Percentiles rank a stretch among this genome's conserved stretches.
Evolutionary conservation across 2,113 vertebrate species (phyloP).

Genomic region (cattle (Bos taurus)): ARS-UCD2.0 NC_037344.1:6106001-6106500

Average conservation of each 20-base stretch:
- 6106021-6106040: not conserved
- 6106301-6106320: not conserved
- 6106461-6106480: not conserved
- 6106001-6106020: not conserved
- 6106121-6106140: not conserved
- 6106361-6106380: not conserved
- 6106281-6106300: not conserved
- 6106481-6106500: fast-evolving
- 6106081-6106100: not conserved
- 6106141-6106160: not conserved
- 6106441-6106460: not conserved
- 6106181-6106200: not conserved
- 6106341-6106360: not conserved
- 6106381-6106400: not conserved
- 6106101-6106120: not conserved
- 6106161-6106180: not conserved
- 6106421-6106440: not conserved
- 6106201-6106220: not conserved
- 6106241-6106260: not conserved
- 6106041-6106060: not conserved
- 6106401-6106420: not conserved
- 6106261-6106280: not conserved
- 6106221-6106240: not conserved
- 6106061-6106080: not conserved
- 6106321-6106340: not conserved